Base-by-base conservation (phyloP, 2,113 vertebrate species). In the Scartelaos histophorus region DNA sequence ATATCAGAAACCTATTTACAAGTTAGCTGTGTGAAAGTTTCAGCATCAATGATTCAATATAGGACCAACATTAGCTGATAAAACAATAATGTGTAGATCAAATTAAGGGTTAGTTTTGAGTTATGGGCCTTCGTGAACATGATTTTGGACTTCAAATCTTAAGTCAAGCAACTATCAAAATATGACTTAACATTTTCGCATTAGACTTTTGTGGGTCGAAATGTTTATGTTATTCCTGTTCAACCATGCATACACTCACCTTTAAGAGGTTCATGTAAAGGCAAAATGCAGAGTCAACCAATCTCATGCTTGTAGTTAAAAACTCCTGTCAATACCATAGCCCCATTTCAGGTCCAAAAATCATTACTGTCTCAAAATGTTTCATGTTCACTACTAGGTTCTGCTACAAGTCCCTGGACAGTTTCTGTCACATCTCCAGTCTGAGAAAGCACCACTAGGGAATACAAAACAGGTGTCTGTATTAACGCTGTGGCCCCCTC, bases 391-490 rank as follows among this genome's bases (percentile, higher is more conserved):
- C 7, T 38, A 11, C 7, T 22, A n/a, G 6, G 21, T 45, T 17
- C n/a, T 73, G 57, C 21, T 74, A 13, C 21, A 67, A 46, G 57
- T 69, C 67, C 24, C 51, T 22, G 7, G 34, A 34, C 47, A 9
- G 47, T 47, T n/a, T 66, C 43, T 22, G 66, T 29, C 54, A 34
- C 34, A 2, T 29, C 67, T 0, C 16, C 67, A 58, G 66, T 62
- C 49, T 38, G 67, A 62, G 67, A 49, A 10, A 17, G 46, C 25
- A 43, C 47, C 70, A 43, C 62, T 69, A 15, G 29, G 46, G 21
- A 9, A 70, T 68, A 60, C 25, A 67, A 74, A 81, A 75, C 66
- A 69, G 60, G 58, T 34, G 75, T 61, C 38, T 73, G 46, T 53
- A 73, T 73, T 69, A 75, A 78, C 35, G 3, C 53, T 2, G 35